phyloP scores from a whole-genome alignment of 2,797 vertebrate genomes.

The Zalophus californianus region DNA sequence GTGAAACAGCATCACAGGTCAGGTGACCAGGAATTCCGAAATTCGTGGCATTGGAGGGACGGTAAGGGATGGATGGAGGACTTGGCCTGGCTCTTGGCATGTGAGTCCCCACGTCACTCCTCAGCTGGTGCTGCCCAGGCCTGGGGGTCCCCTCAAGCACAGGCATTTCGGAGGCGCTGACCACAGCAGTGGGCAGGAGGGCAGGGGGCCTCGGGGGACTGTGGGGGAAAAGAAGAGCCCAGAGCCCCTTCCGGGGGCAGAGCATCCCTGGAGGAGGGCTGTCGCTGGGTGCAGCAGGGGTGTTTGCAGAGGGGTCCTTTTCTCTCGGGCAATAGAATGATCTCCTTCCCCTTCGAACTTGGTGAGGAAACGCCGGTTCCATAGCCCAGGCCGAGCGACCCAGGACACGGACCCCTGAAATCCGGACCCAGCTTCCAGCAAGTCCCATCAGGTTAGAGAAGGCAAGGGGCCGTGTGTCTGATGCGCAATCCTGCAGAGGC shows the following conservation, averaged over 20 bases:
- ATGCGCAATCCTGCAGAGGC: fast-evolving
- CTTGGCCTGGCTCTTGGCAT: fast-evolving
- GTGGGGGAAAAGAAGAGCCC: neutral
- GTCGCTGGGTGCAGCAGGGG: fast-evolving
- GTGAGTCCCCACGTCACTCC: fast-evolving
- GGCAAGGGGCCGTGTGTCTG: fast-evolving
- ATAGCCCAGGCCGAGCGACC: fast-evolving
- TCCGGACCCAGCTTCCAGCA: neutral
- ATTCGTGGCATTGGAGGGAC: fast-evolving
- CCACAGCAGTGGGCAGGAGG: neutral
- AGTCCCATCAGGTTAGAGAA: fast-evolving
- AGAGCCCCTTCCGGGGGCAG: neutral
- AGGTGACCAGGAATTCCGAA: neutral
- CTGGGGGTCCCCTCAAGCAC: neutral
- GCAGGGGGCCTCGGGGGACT: neutral
- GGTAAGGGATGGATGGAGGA: fast-evolving
- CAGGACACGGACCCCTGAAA: neutral
- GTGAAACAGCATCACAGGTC: neutral
- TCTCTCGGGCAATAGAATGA: fast-evolving
- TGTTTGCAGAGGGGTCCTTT: fast-evolving
- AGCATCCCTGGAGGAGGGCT: fast-evolving
- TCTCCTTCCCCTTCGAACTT: neutral
- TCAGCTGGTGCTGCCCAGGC: no score
- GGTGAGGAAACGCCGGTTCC: fast-evolving
- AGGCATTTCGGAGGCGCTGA: fast-evolving